A percentile compares a stretch with the other conserved stretches of the same genome.
Conservation (phyloP, 2,113 vertebrate genomes). For the Butastur rufipennis region DNA sequence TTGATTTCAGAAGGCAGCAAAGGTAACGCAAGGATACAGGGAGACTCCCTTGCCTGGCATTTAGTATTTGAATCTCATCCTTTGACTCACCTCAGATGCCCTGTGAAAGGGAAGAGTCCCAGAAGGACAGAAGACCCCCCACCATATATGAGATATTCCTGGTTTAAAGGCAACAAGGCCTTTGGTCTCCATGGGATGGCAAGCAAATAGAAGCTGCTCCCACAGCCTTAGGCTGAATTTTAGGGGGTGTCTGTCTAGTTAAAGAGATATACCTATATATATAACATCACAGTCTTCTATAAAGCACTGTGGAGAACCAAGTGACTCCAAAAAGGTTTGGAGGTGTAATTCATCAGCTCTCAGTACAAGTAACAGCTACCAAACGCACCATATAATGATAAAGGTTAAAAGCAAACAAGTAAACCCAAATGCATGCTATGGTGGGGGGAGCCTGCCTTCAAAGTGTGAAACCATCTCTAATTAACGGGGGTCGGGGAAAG, state of each 20-base stretch:
- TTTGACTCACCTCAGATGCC: background rate
- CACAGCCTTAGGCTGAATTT: background rate
- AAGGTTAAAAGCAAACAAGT: background rate
- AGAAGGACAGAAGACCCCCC: background rate
- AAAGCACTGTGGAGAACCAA: background rate
- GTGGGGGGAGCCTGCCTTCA: background rate
- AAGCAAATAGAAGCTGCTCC: background rate
- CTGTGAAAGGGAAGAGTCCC: background rate
- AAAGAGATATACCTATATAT: background rate
- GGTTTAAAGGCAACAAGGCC: background rate
- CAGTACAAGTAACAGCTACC: background rate
- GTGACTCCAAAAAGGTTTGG: background rate
- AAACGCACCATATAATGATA: rapidly evolving
- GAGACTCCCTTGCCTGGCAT: constrained; percentile 15
- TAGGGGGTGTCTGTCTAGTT: background rate
- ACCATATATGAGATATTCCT: background rate
- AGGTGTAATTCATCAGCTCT: background rate
- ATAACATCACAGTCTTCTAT: background rate
- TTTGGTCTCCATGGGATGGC: background rate
- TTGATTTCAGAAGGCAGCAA: constrained; percentile 37
- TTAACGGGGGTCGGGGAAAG: background rate
- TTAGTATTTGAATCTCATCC: background rate
- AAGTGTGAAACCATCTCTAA: background rate
- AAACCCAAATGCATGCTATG: background rate
- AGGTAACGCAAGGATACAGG: constrained; percentile 30